Evolutionary conservation across 2,888 invertebrate species (phyloP).

Genomic region (Drosophila crucigera): DNA sequence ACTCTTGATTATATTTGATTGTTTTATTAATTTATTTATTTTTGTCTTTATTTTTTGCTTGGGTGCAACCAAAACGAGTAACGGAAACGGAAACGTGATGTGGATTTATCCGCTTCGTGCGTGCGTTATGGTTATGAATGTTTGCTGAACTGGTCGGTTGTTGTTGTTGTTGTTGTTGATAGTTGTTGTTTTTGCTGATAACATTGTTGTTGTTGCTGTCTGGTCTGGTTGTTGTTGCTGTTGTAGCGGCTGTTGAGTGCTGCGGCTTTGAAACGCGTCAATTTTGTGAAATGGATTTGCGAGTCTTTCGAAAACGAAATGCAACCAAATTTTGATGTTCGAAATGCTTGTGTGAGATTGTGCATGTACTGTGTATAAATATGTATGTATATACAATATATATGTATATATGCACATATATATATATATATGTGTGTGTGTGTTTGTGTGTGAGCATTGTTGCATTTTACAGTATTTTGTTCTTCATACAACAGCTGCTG

Average conservation of each 20-base stretch:
- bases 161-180: slow-evolving; percentile 15
- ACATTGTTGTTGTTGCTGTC: slow-evolving; percentile 20
- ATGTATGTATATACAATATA: not conserved
- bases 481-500: slow-evolving; percentile 20
- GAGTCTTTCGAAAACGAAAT: slow-evolving; percentile 34
- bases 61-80: slow-evolving; percentile 47
- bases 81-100: slow-evolving; percentile 47
- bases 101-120: slow-evolving; percentile 58
- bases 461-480: slow-evolving; percentile 29
- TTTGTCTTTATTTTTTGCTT: not conserved
- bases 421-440: not conserved
- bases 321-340: slow-evolving; percentile 53
- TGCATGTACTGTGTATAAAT: not conserved
- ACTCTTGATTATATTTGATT: slow-evolving; percentile 17
- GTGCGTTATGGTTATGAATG: slow-evolving; percentile 61
- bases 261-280: slow-evolving; percentile 53
- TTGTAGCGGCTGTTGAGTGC: slow-evolving; percentile 42
- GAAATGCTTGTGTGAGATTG: slow-evolving; percentile 5
- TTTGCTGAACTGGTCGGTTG: slow-evolving; percentile 33
- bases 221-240: slow-evolving; percentile 29
- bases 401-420: not conserved
- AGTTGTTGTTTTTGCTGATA: slow-evolving; percentile 19
- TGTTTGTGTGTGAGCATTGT: slow-evolving; percentile 23
- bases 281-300: slow-evolving; percentile 37
- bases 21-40: not conserved